Conservation (phyloP, 2,888 invertebrate species). For the Leucophenga maculata region DNA sequence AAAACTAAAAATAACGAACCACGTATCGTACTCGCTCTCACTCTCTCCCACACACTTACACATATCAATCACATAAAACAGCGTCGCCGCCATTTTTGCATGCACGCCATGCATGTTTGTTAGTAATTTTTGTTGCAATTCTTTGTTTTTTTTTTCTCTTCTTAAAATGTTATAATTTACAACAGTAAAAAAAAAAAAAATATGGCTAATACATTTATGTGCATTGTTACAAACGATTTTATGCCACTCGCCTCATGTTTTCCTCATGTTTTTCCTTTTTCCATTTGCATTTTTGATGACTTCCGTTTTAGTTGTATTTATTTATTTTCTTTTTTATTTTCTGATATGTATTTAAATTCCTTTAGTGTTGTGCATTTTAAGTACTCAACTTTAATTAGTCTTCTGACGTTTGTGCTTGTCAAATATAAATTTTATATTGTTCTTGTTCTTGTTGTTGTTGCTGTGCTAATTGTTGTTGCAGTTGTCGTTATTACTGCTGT, state of each 20-base stretch:
- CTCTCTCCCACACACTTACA: constrained; percentile 35
- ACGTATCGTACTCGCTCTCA: constrained; percentile 20
- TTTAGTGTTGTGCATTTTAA: not conserved
- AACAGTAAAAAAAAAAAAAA: not conserved
- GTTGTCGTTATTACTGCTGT: constrained; percentile 21
- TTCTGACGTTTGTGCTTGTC: constrained; percentile 3
- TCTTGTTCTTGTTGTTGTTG: not conserved
- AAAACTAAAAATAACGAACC: not conserved
- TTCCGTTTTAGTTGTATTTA: not conserved
- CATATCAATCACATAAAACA: not conserved
- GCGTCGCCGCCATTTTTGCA: not conserved
- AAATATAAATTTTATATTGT: not conserved
- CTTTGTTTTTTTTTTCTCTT: not conserved
- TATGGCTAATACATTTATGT: not conserved
- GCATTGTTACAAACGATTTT: not conserved
- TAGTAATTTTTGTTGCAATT: not conserved
- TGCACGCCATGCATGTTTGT: not conserved
- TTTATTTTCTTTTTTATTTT: constrained; percentile 35
- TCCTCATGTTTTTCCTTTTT: not conserved
- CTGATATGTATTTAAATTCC: not conserved
- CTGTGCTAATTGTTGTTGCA: not conserved
- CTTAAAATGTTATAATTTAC: not conserved
- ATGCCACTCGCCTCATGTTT: not conserved
- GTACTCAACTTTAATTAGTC: not conserved
- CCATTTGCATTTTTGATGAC: not conserved